Base-by-base conservation (phyloP, 2,797 vertebrate species). In the Pteronotus mesoamericanus region DNA sequence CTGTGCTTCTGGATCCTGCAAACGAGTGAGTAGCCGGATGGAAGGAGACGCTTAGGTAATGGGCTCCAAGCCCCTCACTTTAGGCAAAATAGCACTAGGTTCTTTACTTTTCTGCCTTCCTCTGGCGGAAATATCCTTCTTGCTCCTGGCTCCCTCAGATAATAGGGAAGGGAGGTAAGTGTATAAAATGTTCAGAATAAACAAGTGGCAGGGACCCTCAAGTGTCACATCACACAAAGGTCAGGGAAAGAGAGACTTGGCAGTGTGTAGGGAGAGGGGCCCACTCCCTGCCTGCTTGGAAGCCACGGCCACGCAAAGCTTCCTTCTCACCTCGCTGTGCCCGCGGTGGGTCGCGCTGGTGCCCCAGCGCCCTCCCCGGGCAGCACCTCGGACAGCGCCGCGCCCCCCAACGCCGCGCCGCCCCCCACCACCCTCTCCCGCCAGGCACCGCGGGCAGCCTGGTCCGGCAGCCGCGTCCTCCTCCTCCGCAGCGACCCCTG, bases 301-400 rank as follows among this genome's bases (percentile, higher is more conserved):
- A 69, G 85, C 74, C 18, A 15, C 66, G 44, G 3, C 9, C 55
- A n/a, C 2, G 24, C 69, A n/a, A 46, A 59, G 16, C 64, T 44
- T 61, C 74, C 53, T 26, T 68, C 37, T 84, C n/a, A 37, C 46
- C 26, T 68, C 37, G 75, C 29, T 1, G 32, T 6, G 57, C 39
- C 51, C 34, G 11, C 19, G 10, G 19, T 3, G 42, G n/a, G n/a
- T 92, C 14, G 9, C 22, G 9, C 57, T 32, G 8, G 18, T 2
- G 19, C 21, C 32, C 26, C 3, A 0, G 9, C 5, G 14, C 5
- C 0, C 14, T 37, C 55, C 55, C 37, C 0, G 6, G 5, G 89
- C 87, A 89, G 94, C 59, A 97, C 96, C 79, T 19, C 18, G 69
- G 96, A 96, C 94, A 96, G 86, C 68, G 79, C 94, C 83, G 39